Evolutionary conservation across 2,113 vertebrate species (phyloP).

Genomic region (Pterocles orientalis): DNA sequence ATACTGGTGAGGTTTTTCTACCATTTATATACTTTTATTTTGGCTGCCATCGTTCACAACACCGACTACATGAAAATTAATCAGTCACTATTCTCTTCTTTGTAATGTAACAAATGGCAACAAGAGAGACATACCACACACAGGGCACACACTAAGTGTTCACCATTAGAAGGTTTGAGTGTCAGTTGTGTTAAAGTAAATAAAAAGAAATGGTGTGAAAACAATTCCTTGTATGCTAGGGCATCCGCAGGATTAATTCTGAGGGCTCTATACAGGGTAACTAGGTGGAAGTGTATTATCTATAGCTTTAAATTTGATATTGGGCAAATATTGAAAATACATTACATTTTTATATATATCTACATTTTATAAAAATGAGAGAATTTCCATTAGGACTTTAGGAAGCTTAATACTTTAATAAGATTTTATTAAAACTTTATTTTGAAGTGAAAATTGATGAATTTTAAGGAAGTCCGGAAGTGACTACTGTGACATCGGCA

Average conservation of each 20-base stretch:
- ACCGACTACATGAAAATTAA: not conserved
- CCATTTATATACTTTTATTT: not conserved
- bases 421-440: not conserved
- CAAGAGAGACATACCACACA: not conserved
- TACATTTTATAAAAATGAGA: not conserved
- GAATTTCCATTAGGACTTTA: not conserved
- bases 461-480: not conserved
- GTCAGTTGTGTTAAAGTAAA: not conserved
- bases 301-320: not conserved
- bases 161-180: not conserved
- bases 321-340: not conserved
- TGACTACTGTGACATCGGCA: not conserved
- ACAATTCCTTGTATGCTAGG: not conserved
- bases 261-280: not conserved
- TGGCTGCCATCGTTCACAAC: not conserved
- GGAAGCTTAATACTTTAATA: not conserved
- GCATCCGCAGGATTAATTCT: not conserved
- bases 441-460: not conserved
- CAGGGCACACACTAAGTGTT: not conserved
- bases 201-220: not conserved
- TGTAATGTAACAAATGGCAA: not conserved
- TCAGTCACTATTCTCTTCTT: not conserved
- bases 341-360: not conserved
- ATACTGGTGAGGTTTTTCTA: not conserved
- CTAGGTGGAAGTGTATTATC: not conserved